Evolutionary conservation across 2,888 invertebrate genomes (phyloP), one percentile per base, ranked within the genome.

Genomic region (Dryobotodes eremita): DNA sequence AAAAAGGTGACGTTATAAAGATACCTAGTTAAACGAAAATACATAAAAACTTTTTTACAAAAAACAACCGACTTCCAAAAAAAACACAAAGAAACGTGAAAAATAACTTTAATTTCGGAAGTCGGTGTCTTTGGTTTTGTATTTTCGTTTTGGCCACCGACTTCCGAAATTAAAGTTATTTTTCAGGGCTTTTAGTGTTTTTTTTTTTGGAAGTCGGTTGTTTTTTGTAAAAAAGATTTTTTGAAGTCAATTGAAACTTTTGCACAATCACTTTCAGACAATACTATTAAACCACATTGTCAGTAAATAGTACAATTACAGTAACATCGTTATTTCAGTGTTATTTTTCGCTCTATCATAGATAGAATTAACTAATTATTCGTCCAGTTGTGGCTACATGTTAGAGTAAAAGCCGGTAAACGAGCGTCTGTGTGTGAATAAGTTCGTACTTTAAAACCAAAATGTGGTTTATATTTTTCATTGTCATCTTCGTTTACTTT

Each of bases 331-430:
- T 57, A n/a, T 55, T 55, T 73, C 17, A 59, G 31, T 20, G 36
- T 64, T 57, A 73, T 80, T 70, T 23, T 69, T 50, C 13, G 8
- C 46, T 64, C 26, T 48, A 23, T 57, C 50, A 48, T 48, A 62
- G 13, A 75, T 26, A 57, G 13, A 69, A 53, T 48, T n/a, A 55
- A 65, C 55, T 83, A 75, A 72, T 79, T 79, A 70, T 23, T 53
- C 31, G 26, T 70, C 46, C 50, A 55, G 36, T 66, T 68, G 23
- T 15, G 61, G 55, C 15, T 46, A 57, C 65, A 31, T 71, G 61
- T 61, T 42, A 48, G 20, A 53, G 46, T 66, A 48, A 36, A 66
- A 76, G 48, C 65, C 48, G 61, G 70, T 42, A 55, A 80, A 61
- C 36, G 61, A 76, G 59, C 20, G 26, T 31, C 65, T 46, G 11